Evolutionary conservation across 2,888 invertebrate species (phyloP).

Genomic region (Palloptera scutellata): DNA sequence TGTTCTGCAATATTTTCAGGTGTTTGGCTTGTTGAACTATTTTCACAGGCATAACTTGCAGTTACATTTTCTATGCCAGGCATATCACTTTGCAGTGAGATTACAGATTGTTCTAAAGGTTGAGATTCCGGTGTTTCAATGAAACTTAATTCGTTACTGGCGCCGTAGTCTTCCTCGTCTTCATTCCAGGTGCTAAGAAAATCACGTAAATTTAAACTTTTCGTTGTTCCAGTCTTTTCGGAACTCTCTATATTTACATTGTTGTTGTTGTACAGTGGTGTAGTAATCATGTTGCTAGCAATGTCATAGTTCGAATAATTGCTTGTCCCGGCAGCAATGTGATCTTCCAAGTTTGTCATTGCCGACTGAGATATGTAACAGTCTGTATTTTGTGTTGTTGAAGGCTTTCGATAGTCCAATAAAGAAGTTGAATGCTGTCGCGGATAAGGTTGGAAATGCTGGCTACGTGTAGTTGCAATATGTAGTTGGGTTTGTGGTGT

Average conservation of each 20-base stretch:
- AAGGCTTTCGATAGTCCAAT: conserved; percentile 51
- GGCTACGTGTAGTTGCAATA: conserved; percentile 23
- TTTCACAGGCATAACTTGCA: background rate
- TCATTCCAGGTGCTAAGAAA: conserved; percentile 64
- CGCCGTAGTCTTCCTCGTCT: conserved; percentile 58
- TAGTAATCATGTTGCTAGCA: conserved; percentile 3
- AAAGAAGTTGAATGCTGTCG: conserved; percentile 33
- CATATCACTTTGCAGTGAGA: background rate
- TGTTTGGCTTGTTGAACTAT: background rate
- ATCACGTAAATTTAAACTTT: conserved; percentile 60
- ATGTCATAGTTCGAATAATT: background rate
- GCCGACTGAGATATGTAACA: conserved; percentile 44
- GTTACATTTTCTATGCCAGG: no score
- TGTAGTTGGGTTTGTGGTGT: conserved; percentile 30
- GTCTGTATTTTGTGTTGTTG: conserved; percentile 29
- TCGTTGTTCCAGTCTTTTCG: conserved; percentile 33
- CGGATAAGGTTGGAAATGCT: conserved; percentile 2
- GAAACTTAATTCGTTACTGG: conserved; percentile 29
- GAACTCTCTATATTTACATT: background rate
- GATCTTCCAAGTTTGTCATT: conserved; percentile 42
- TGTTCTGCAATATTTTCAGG: conserved; percentile 30
- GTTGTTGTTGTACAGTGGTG: conserved; percentile 6
- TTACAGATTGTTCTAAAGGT: conserved; percentile 8
- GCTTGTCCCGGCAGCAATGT: conserved; percentile 15
- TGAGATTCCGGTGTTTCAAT: conserved; percentile 8